Percentiles rank a stretch among this genome's conserved stretches.
phyloP scores from a whole-genome alignment of 1,140 invertebrate species.

The Dendroctonus valens region DNA sequence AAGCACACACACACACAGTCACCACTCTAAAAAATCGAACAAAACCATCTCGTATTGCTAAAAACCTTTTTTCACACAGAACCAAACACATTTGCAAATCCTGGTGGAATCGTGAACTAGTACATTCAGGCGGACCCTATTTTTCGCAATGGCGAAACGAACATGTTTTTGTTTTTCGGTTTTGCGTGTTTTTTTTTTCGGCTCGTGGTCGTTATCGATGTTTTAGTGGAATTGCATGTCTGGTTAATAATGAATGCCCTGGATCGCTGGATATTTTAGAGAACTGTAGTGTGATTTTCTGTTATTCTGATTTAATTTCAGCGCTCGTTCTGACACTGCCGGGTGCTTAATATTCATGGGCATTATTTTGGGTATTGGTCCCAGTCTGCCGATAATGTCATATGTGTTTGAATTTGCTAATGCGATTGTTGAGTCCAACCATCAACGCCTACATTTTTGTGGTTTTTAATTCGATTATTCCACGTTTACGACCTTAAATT shows the following conservation, averaged over 20 bases:
- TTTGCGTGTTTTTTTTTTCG: conserved; percentile 32
- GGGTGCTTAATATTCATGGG: conserved; percentile 37
- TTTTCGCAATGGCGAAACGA: conserved; percentile 23
- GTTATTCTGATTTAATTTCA: conserved; percentile 44
- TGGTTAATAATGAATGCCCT: conserved; percentile 47
- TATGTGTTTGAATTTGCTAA: conserved; percentile 28
- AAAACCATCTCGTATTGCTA: neutral
- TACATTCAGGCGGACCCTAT: conserved; percentile 11
- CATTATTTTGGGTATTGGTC: conserved; percentile 31
- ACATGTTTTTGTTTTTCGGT: conserved; percentile 37
- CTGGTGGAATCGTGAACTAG: conserved; percentile 14
- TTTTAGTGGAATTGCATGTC: conserved; percentile 49
- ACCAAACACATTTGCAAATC: conserved; percentile 23
- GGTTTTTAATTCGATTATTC: conserved; percentile 24
- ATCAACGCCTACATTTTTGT: conserved; percentile 12
- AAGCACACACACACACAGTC: no score
- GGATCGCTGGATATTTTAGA: conserved; percentile 44
- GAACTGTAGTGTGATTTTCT: conserved; percentile 47
- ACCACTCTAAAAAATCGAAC: no score
- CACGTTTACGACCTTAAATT: neutral
- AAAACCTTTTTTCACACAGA: conserved; percentile 20
- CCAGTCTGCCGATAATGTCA: conserved; percentile 27
- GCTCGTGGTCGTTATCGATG: conserved; percentile 47
- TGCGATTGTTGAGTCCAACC: conserved; percentile 23
- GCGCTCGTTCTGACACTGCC: conserved; percentile 27